Evolutionary conservation across 2,113 vertebrate species (phyloP).

Genomic region (Rhea pennata): DNA sequence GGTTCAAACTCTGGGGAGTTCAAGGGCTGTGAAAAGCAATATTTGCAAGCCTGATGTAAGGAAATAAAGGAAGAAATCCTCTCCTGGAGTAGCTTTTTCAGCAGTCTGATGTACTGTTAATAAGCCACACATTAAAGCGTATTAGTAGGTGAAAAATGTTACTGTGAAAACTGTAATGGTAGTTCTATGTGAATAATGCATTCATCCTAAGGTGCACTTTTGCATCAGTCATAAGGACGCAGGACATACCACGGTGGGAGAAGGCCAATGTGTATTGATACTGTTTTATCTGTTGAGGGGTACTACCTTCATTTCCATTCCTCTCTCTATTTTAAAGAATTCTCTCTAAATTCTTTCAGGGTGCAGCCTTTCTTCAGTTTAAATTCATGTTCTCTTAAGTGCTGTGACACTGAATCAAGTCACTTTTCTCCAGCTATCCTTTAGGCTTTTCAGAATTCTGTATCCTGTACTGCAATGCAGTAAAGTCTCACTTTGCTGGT

Average conservation of each 20-base stretch:
- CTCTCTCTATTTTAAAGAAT: not conserved
- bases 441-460: not conserved
- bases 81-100: not conserved
- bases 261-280: slow-evolving; percentile 16
- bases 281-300: not conserved
- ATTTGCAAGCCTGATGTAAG: slow-evolving; percentile 6
- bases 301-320: not conserved
- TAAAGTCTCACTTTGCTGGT: not conserved
- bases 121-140: slow-evolving; percentile 50
- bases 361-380: slow-evolving; percentile 17
- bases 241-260: slow-evolving; percentile 28
- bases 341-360: not conserved
- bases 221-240: slow-evolving; percentile 32
- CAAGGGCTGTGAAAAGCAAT: not conserved
- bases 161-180: slow-evolving; percentile 51
- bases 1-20: not conserved
- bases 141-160: slow-evolving; percentile 62
- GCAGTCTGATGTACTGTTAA: slow-evolving; percentile 51
- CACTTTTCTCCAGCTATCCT: not conserved
- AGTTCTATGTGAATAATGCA: slow-evolving; percentile 11
- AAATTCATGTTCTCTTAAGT: not conserved
- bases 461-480: slow-evolving; percentile 33
- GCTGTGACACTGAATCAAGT: not conserved
- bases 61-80: not conserved
- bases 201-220: not conserved